These are phyloP conservation scores for human (Homo sapiens) DNA, from an alignment of 2,113 vertebrate genomes.

Conservation along the genomic window DNA sequence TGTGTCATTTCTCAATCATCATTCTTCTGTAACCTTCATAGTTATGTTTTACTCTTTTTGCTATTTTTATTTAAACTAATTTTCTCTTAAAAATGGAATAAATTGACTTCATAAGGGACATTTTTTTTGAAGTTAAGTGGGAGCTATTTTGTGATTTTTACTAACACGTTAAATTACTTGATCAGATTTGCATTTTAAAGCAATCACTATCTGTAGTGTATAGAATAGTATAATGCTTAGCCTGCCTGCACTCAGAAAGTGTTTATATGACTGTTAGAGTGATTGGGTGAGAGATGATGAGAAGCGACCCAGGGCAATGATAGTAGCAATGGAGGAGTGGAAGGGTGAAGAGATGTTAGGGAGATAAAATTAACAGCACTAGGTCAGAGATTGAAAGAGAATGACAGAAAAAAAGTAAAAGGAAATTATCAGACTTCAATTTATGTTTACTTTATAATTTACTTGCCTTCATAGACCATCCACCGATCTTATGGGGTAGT, in stretches of 20 bases:
- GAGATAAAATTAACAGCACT: background rate
- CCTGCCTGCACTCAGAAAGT: background rate
- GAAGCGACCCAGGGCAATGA: background rate
- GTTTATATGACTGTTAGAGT: background rate
- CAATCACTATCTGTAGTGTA: background rate
- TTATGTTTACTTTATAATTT: background rate
- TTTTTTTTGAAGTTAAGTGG: background rate
- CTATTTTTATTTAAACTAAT: background rate
- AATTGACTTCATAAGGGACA: background rate
- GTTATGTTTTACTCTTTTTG: background rate
- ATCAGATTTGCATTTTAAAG: slow-evolving; percentile 26
- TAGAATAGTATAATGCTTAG: background rate
- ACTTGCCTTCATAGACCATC: background rate
- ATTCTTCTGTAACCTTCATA: background rate
- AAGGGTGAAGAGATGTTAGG: background rate
- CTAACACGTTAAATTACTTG: background rate
- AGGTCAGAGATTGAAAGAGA: background rate
- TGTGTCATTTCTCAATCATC: background rate
- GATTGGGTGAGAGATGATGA: background rate
- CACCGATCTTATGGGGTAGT: background rate
- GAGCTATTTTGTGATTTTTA: background rate
- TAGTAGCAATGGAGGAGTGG: background rate
- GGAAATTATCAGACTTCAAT: background rate
- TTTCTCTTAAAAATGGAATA: background rate
- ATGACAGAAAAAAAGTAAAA: background rate